phyloP scores from a whole-genome alignment of 1,140 invertebrate genomes.

The Euglossa dilemma region DNA sequence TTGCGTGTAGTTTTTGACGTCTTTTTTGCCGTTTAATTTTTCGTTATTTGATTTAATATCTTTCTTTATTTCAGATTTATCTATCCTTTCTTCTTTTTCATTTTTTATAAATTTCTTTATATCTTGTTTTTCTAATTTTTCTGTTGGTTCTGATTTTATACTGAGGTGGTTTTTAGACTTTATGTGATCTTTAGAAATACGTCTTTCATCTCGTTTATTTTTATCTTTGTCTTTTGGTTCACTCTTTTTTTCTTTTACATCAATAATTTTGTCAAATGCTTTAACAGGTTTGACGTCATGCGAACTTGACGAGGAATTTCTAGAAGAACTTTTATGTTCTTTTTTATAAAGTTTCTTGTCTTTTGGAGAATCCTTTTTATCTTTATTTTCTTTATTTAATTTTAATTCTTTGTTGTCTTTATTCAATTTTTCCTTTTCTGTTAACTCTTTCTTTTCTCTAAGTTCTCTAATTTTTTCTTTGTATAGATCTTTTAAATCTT shows the following conservation, averaged over 20 bases:
- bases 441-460: conserved; percentile 80
- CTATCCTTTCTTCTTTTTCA: conserved; percentile 61
- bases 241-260: conserved; percentile 72
- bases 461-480: conserved; percentile 81
- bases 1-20: conserved; percentile 62
- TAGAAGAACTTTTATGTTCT: conserved; percentile 73
- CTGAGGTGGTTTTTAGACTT: conserved; percentile 60
- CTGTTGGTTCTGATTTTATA: conserved; percentile 52
- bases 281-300: conserved; percentile 59
- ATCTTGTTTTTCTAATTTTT: conserved; percentile 56
- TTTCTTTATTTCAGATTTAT: conserved; percentile 56
- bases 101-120: conserved; percentile 54
- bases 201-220: conserved; percentile 72
- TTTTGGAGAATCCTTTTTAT: conserved; percentile 70
- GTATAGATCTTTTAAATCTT: conserved; percentile 80
- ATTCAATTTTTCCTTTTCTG: conserved; percentile 79
- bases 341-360: conserved; percentile 74
- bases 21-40: conserved; percentile 64
- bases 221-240: conserved; percentile 82
- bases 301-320: conserved; percentile 64
- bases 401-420: conserved; percentile 71
- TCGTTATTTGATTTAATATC: conserved; percentile 60
- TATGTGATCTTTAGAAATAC: conserved; percentile 69
- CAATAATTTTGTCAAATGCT: conserved; percentile 65
- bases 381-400: conserved; percentile 67